Base-by-base conservation (phyloP, 2,888 invertebrate genomes). In the Cephus rjabovi region DNA sequence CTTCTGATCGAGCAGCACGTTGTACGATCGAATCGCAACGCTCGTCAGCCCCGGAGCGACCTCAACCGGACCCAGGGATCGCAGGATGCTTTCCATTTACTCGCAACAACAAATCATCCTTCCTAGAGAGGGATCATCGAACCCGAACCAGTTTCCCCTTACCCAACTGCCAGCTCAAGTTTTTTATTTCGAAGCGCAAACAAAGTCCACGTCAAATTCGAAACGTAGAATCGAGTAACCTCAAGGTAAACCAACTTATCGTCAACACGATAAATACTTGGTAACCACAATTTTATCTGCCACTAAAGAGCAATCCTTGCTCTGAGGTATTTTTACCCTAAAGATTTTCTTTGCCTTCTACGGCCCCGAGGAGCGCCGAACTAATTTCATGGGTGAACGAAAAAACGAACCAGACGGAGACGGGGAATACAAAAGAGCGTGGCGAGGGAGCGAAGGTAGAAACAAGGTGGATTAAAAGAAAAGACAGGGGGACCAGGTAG, bases 21-120 rank as follows among this genome's bases (percentile, higher is more conserved):
- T 23, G 9, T 56, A 56, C 56, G 56, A 56, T 56, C 56, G 56
- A 56, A 56, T 56, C 56, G 56, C 56, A 23, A 56, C 2, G 23
- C 56, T 56, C 56, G 23, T 56, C 56, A 56, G 56, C 56, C 56
- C 56, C 23, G 56, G 23, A 56, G 56, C 56, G 56, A 56, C 23
- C 56, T 56, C 56, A 56, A 4, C 76, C 75, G 33, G 56, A 76
- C 77, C 40, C 80, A 80, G 81, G 80, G 80, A 81, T 81, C 79
- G 81, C 79, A 78, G 83, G 83, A 85, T 83, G 83, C 83, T 87
- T 85, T 81, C 86, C 84, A 85, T 86, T 86, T 84, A 82, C 85
- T 86, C 81, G 83, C 85, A 84, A 87, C 84, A 83, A 81, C 71
- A 34, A 71, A 71, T 71, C 71, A 83, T 84, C 83, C 83, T 85